A percentile compares a stretch with the other conserved stretches of the same genome.
Conservation (phyloP, 2,888 invertebrate species). For the Drosophila austrosaltans region DNA sequence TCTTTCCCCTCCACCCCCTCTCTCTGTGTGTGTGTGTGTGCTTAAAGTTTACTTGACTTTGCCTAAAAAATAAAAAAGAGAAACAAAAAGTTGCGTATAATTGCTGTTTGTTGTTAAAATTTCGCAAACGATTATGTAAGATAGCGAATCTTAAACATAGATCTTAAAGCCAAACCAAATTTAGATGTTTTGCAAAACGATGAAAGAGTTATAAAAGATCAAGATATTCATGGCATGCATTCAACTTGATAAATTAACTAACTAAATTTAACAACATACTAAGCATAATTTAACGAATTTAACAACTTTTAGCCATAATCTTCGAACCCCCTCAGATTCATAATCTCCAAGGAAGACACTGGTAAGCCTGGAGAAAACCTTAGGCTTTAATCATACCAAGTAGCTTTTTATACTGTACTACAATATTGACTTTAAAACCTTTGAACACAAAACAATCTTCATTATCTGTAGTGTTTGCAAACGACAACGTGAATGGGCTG, state of each 20-base stretch:
- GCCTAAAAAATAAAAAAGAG: slow-evolving; percentile 12
- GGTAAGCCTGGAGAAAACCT: too few species aligned
- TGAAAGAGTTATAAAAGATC: neutral
- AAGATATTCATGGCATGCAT: neutral
- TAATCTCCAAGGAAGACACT: neutral
- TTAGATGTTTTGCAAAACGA: neutral
- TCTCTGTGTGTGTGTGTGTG: neutral
- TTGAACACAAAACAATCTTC: too few species aligned
- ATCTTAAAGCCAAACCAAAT: slow-evolving; percentile 4
- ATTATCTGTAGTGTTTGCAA: too few species aligned
- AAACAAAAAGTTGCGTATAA: slow-evolving; percentile 17
- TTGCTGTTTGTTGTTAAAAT: slow-evolving; percentile 14
- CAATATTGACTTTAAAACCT: too few species aligned
- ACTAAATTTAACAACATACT: too few species aligned
- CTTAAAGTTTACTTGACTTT: slow-evolving; percentile 25
- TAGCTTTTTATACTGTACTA: too few species aligned
- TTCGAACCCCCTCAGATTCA: too few species aligned
- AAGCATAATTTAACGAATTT: too few species aligned
- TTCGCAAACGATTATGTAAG: slow-evolving; percentile 18
- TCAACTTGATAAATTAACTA: too few species aligned
- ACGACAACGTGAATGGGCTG: too few species aligned
- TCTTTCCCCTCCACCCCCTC: neutral
- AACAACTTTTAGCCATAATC: too few species aligned
- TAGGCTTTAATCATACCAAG: too few species aligned
- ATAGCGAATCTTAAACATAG: neutral